Evolutionary conservation across 2,797 vertebrate species (phyloP), one percentile per base, ranked within the genome.

Genomic region (Pteropus rufus): DNA sequence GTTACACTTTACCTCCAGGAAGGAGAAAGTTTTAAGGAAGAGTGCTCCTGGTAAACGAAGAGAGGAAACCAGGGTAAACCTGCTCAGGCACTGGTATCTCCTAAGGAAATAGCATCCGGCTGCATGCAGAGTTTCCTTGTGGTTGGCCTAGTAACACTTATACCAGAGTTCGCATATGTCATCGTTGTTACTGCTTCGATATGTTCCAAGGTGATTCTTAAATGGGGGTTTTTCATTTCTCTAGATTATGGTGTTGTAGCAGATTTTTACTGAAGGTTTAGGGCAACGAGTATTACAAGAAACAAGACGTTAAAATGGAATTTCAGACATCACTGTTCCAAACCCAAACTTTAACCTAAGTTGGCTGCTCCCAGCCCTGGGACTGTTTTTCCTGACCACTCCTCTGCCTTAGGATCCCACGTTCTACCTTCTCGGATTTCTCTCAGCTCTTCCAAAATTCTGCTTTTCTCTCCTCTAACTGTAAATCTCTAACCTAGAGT

Each of bases 1-100:
- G 99, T 99, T 98, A 98, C 98, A 98, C 98, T 98, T 98, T 98
- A 98, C 98, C 98, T 93, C 31, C 96, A 16, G 21, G 21, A 23
- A 18, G 52, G 75, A 56, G 64, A 56, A 64, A 72, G n/a, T 84
- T 94, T 77, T 44, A 73, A 89, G 49, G 34, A 93, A 23, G 52
- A 82, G 67, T 31, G 2, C 76, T 34, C 1, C 77, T 31, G 34
- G 31, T 82, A 72, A 46, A 36, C 5, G 44, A 44, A 39, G 54
- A 60, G 56, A 18, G 12, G 62, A 75, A 62, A 26, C 58, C 73
- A n/a, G n/a, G 79, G 64, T 62, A 24, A 84, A 60, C 72, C 72
- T 85, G 39, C 16, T 24, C 18, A 31, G 39, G 26, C 16, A 9
- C 41, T 54, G 64, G 3, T 73, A 0, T 49, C 14, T 46, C 67